Percentiles rank a stretch among this genome's conserved stretches.
phyloP scores from a whole-genome alignment of 2,797 vertebrate genomes.

The Rhodeus uyekii region DNA sequence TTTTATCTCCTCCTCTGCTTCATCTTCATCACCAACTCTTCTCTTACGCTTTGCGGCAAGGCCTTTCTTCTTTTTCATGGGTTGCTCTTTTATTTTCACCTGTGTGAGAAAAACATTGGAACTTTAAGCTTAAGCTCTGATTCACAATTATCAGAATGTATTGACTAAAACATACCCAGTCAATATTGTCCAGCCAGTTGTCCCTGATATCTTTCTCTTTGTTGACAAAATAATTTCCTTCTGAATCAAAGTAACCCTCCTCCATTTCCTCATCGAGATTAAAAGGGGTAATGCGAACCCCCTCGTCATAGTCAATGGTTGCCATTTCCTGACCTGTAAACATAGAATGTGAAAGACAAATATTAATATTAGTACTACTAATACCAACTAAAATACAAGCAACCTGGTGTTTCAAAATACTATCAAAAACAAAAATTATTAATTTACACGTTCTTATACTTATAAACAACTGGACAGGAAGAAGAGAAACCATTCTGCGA shows the following conservation, averaged over 20 bases:
- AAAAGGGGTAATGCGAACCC: constrained; percentile 90
- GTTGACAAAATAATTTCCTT: constrained; percentile 91
- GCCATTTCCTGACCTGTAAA: constrained; percentile 87
- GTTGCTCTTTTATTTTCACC: constrained; percentile 87
- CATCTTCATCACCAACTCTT: constrained; percentile 78
- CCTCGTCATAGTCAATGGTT: constrained; percentile 89
- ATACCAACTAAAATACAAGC: background rate
- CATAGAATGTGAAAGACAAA: background rate
- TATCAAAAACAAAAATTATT: background rate
- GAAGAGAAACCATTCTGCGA: background rate
- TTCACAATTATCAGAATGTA: background rate
- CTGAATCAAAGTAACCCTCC: constrained; percentile 91
- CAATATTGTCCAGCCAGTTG: constrained; percentile 95
- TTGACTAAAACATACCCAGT: constrained; percentile 78
- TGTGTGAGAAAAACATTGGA: constrained; percentile 49
- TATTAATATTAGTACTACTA: background rate
- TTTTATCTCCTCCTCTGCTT: constrained; percentile 76
- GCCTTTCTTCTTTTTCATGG: constrained; percentile 79
- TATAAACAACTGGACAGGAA: background rate
- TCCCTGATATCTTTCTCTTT: constrained; percentile 87
- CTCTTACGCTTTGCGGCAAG: constrained; percentile 76
- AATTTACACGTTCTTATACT: background rate
- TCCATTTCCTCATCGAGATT: constrained; percentile 93
- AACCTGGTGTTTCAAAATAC: background rate
- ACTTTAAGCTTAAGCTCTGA: background rate